These are phyloP conservation scores for Vipera latastei DNA, from an alignment of 2,797 vertebrate species.

Conservation along the genomic window DNA sequence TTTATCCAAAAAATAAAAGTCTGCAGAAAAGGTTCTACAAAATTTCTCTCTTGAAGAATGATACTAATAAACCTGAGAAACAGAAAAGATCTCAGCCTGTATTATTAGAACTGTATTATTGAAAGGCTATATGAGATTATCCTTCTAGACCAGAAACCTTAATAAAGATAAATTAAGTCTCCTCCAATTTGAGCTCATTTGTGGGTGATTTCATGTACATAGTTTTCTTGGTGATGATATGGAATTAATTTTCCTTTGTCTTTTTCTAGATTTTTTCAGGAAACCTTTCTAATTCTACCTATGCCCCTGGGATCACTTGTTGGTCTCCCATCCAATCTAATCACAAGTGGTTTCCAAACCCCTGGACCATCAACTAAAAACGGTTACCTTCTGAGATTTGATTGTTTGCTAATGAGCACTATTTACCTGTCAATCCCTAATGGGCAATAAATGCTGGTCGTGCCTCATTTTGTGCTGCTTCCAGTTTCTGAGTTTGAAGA, in stretches of 20 bases:
- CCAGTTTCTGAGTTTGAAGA: not conserved
- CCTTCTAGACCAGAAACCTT: not conserved
- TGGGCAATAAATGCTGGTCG: not conserved
- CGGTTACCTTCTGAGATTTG: not conserved
- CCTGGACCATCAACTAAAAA: not conserved
- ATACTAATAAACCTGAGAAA: not conserved
- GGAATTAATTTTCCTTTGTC: not conserved
- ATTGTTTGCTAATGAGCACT: not conserved
- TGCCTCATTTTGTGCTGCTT: not conserved
- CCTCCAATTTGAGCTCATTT: not conserved
- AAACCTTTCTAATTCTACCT: not conserved
- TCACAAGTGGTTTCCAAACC: not conserved
- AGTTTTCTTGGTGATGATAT: not conserved
- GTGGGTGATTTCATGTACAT: not conserved
- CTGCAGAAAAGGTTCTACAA: not conserved
- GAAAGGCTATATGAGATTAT: not conserved
- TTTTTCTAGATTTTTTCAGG: not conserved
- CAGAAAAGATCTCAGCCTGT: not conserved
- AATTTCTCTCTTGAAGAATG: not conserved
- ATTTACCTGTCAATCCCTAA: not conserved
- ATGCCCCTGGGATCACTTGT: not conserved
- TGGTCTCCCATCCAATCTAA: not conserved
- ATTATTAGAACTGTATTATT: not conserved
- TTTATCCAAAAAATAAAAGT: not conserved
- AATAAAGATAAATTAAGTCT: not conserved